Evolutionary conservation across 92 coral and sea anemone species (phyloP), one percentile per base, ranked within the genome.

Genomic region (Bergia puertoricense): DNA sequence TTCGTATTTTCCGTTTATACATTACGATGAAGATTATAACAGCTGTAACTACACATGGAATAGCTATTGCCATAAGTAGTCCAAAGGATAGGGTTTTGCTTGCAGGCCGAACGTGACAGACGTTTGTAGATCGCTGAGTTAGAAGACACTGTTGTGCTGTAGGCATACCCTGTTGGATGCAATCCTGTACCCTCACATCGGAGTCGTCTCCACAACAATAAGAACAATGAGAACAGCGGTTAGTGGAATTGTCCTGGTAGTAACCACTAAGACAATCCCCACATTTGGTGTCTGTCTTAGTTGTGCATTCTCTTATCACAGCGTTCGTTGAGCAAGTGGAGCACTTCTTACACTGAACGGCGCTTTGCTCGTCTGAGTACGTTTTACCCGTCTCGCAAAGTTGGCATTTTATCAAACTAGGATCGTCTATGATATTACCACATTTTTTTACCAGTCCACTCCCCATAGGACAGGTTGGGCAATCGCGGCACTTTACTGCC

Each of bases 151-250:
- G 85, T 57, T 9, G 85, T 14, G 5, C 18, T 6, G 48, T 11
- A 15, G 85, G 85, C 85, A 81, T 81, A 4, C 85, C 85, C n/a
- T 81, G 74, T 20, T 20, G 74, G 36, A 59, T 38, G 14, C 85
- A 81, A 16, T 57, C 73, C 46, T 15, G 72, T 40, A 81, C 69
- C 45, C 50, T 62, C 45, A 81, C 54, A 39, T 81, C 85, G 5
- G 39, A 38, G 9, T 81, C 73, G 15, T 81, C 74, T 39, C 67
- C 73, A 59, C 85, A 81, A 15, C 85, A 81, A 23, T 57, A 56
- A 1, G 85, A 81, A 20, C 85, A 81, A 38, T 81, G 74, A 7
- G 39, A 23, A 9, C 85, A 81, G 36, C 50, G 74, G 22, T 81
- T 57, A 59, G 85, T 81, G 8, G 85, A 40, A 22, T 81, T 81